Evolutionary conservation across 2,888 invertebrate species (phyloP).

Genomic region (Amiota mariae): DNA sequence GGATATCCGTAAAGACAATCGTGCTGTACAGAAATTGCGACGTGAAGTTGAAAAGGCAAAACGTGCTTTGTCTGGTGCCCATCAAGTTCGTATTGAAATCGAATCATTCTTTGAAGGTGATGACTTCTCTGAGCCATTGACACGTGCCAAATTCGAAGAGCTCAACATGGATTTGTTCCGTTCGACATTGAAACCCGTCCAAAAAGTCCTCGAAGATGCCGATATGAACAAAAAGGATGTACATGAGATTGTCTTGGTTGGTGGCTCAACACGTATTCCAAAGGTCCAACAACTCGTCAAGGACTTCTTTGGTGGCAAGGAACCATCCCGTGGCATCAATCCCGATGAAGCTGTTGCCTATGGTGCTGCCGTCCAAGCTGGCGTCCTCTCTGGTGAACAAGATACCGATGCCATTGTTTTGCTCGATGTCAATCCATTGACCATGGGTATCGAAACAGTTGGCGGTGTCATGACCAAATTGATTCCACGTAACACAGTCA

Average conservation of each 20-base stretch:
- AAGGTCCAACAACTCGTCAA: conserved; percentile 95
- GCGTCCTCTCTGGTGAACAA: conserved; percentile 96
- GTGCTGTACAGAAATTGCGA: conserved; percentile 95
- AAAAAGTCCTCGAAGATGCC: conserved; percentile 98
- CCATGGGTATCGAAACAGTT: conserved; percentile 99
- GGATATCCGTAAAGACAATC: conserved; percentile 94
- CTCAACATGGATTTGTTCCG: conserved; percentile 94
- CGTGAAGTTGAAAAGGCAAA: conserved; percentile 98
- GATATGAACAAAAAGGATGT: conserved; percentile 99
- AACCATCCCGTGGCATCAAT: conserved; percentile 97
- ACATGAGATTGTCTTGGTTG: conserved; percentile 98
- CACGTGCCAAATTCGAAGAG: conserved; percentile 98
- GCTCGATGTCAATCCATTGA: conserved; percentile 98
- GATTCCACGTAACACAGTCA: conserved; percentile 97
- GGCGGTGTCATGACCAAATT: conserved; percentile 99
- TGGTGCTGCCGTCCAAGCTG: conserved; percentile 98
- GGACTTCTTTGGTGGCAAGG: conserved; percentile 97
- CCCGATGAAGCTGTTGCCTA: conserved; percentile 99
- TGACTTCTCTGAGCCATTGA: conserved; percentile 98
- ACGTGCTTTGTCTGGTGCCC: conserved; percentile 91
- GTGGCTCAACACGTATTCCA: conserved; percentile 99
- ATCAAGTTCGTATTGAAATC: conserved; percentile 98
- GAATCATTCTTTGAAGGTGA: conserved; percentile 98
- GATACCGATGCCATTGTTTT: conserved; percentile 97
- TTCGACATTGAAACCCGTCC: conserved; percentile 94